Conservation (phyloP, 2,113 vertebrate genomes). For the Rhadina sibilatrix region DNA sequence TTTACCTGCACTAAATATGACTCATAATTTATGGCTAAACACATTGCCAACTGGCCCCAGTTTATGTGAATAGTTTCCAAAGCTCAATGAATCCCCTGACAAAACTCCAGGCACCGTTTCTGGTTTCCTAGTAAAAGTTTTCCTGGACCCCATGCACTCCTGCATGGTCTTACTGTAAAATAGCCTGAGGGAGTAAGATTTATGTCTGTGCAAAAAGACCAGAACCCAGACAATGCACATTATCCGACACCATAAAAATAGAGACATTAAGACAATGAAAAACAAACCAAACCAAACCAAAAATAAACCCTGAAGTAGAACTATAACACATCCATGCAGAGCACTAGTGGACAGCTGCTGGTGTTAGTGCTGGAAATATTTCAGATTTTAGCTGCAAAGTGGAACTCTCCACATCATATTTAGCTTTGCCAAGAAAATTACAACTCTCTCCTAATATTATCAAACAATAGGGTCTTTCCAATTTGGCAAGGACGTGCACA, state of each 20-base stretch:
- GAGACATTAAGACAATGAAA: not conserved
- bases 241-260: not conserved
- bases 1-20: not conserved
- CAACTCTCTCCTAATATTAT: not conserved
- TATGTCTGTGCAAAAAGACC: not conserved
- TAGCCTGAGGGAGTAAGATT: not conserved
- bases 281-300: not conserved
- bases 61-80: not conserved
- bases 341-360: not conserved
- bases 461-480: slow-evolving; percentile 33
- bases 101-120: not conserved
- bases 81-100: not conserved
- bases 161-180: not conserved
- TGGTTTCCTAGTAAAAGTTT: slow-evolving; percentile 28
- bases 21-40: not conserved
- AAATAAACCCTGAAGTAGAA: not conserved
- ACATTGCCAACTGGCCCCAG: not conserved
- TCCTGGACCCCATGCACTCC: not conserved
- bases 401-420: not conserved
- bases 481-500: not conserved
- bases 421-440: slow-evolving; percentile 27
- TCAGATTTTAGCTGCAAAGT: not conserved
- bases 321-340: not conserved
- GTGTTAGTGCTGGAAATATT: slow-evolving; percentile 10
- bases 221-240: not conserved